Evolutionary conservation across 2,888 invertebrate genomes (phyloP), one percentile per base, ranked within the genome.

Genomic region (Lepidocyrtoides sp.): DNA sequence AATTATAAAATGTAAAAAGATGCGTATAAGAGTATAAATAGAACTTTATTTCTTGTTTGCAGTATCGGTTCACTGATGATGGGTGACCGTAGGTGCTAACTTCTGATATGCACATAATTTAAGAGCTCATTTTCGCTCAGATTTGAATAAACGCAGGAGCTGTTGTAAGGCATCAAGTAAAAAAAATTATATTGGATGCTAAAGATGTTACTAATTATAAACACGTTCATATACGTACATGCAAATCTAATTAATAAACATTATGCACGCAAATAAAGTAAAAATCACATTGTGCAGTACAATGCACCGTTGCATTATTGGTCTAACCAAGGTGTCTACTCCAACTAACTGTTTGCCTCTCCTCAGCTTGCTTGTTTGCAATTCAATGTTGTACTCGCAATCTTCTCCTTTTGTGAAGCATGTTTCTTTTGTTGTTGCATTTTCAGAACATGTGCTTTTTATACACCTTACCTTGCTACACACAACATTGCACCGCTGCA

Each of bases 221-320:
- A 51, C 48, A 51, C 44, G 20, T 41, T 8, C 12, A 2, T 60
- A 8, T 60, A 60, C 7, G 8, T 82, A 82, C 82, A 82, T 41
- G 82, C 26, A 41, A 82, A 82, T 63, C 44, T 44, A 82, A 82
- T 82, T 82, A 82, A 82, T 23, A 29, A 60, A 63, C 60, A 60
- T 60, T 7, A 23, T 60, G 7, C 5, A 60, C 23, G 26, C 26
- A 23, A 12, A 14, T 8, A 60, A 54, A 54, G 17, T n/a, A n/a
- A n/a, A n/a, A n/a, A n/a, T 48, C n/a, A 48, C n/a, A n/a, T 48
- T 17, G 41, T 41, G 54, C 54, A 26, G 60, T 32, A 57, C 17
- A 66, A 66, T 32, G 14, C 32, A 23, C 60, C 60, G 17, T 17
- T 54, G 54, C 54, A 48, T n/a, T 48, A 14, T n/a, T 48, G 48